Base-by-base conservation (phyloP, 2,888 invertebrate species). In the Heliconius erato region DNA sequence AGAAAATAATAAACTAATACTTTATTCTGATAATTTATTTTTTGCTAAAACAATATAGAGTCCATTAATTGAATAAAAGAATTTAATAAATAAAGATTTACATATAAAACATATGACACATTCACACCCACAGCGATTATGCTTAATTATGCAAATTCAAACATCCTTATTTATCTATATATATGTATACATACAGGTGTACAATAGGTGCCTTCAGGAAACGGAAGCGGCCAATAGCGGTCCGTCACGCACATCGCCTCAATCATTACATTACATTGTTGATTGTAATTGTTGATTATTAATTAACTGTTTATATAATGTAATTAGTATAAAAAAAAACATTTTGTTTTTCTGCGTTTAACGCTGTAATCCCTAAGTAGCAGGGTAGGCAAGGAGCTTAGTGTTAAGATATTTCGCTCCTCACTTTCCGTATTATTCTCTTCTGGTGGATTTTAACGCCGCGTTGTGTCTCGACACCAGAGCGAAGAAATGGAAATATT, bases 191-290 rank as follows among this genome's bases (percentile, higher is more conserved):
- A 92, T 90, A 92, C 92, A 92, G 91, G 92, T 92, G 83, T 81
- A 85, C 84, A 83, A 91, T 91, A 88, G 89, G 89, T 92, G 90
- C 91, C 92, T 92, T 93, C 91, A 92, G 94, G 94, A 94, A 95
- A 92, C 94, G 95, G 95, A 95, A 92, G 92, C 90, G 81, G 85
- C 93, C 94, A 94, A 93, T 93, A 89, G 91, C 87, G 86, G 87
- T 85, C 87, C 91, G 94, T 94, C 93, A 94, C 91, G 93, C 91
- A 85, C 91, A 89, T 89, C 82, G 82, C 82, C 79, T 84, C 84
- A 82, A 81, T 80, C 84, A 81, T 80, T 81, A 78, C 82, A 81
- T 80, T 81, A 78, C 71, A 80, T 71, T 78, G 72, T 72, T 44
- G 72, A 72, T 44, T 72, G 77, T 81, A 40, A 54, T 54, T 19